These are phyloP conservation scores for Zingel zingel DNA, from an alignment of 2,113 vertebrate species.

Conservation along the genomic window DNA sequence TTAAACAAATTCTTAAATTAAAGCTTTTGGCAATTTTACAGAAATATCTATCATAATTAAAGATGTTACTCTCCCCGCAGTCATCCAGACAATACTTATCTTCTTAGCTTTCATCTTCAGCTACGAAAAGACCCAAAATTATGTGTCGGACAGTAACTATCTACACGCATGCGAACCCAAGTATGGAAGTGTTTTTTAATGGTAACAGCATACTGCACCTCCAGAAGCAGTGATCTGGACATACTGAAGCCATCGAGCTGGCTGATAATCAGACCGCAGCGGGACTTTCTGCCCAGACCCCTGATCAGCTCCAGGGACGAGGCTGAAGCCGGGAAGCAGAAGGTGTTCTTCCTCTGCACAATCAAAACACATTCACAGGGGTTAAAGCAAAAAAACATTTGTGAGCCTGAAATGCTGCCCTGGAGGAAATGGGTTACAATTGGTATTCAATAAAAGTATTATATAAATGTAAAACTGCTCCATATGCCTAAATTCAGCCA, in stretches of 20 bases:
- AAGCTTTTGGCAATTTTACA: not conserved
- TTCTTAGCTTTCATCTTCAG: not conserved
- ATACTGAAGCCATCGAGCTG: constrained; percentile 84
- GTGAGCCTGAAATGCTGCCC: too few relatives aligned
- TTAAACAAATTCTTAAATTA: not conserved
- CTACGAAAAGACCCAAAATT: not conserved
- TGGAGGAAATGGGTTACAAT: too few relatives aligned
- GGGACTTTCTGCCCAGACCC: constrained; percentile 70
- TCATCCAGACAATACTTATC: not conserved
- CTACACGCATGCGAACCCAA: not conserved
- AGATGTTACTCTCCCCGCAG: too few relatives aligned
- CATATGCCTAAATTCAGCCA: too few relatives aligned
- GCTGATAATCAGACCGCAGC: constrained; percentile 83
- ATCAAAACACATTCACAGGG: too few relatives aligned
- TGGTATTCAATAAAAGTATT: too few relatives aligned
- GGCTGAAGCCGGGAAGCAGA: constrained; percentile 85
- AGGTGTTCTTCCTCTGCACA: constrained; percentile 81
- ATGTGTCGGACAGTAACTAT: not conserved
- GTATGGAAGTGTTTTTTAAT: too few relatives aligned
- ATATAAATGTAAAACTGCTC: too few relatives aligned
- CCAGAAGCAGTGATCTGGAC: constrained; percentile 82
- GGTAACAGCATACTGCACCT: constrained; percentile 51
- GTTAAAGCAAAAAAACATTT: too few relatives aligned
- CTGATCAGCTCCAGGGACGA: constrained; percentile 84
- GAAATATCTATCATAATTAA: not conserved